Evolutionary conservation across 2,888 invertebrate genomes (phyloP), one percentile per base, ranked within the genome.

Genomic region (Drosophila buzzatii): DNA sequence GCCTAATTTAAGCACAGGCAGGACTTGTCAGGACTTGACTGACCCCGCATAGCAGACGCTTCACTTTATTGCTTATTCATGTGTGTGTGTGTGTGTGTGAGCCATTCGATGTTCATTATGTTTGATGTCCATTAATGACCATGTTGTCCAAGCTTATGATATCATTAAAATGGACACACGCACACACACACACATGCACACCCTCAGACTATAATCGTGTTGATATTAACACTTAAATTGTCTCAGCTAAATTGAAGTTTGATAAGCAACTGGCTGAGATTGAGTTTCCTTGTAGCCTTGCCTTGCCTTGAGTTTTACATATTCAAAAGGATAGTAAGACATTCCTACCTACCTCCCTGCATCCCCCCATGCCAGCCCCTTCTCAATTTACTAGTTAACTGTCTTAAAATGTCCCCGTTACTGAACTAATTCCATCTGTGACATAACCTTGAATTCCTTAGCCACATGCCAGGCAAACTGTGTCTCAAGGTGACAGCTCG

Each of bases 121-220:
- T 63, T 71, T 74, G 70, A 65, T 75, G 64, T 77, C 80, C 85
- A 82, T 82, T 85, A 82, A 85, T 85, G 85, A 69, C 67, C 68
- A 73, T 84, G 85, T 73, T 79, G 79, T 73, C 68, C 18, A 74
- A 80, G 81, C 77, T 72, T 83, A 72, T 77, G 74, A 73, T 79
- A 72, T 71, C 83, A 83, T 80, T 82, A 81, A 79, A 83, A 64
- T 69, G 65, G 65, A 74, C 64, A 76, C 47, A 64, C 45, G 42
- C 53, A n/a, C 37, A 42, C 55, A 39, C 49, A 44, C 45, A 35
- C 55, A 59, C 20, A 47, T 44, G 12, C 57, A 53, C 20, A 45
- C 33, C 53, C 33, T 52, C 57, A 57, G 16, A n/a, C 42, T 58
- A 65, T 63, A 65, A 58, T 72, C 61, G 62, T 63, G 55, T 66